Evolutionary conservation across 2,797 vertebrate species (phyloP), one percentile per base, ranked within the genome.

Genomic region (Lepilemur ruficaudatus): DNA sequence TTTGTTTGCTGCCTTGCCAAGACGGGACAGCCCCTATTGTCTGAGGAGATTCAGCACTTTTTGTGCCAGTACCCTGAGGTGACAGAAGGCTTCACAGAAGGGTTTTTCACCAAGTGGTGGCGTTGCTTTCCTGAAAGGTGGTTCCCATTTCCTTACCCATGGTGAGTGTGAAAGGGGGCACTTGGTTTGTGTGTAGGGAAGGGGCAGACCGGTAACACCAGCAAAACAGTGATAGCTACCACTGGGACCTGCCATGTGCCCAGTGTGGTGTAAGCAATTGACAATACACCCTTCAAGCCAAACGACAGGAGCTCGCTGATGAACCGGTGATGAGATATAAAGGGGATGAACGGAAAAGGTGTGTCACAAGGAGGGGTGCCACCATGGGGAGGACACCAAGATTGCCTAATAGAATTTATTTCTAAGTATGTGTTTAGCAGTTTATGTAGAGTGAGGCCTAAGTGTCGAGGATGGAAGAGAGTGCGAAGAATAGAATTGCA

Each of bases 21-120:
- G 98, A 98, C 98, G 78, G 97, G 98, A 75, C 98, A 97, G 91
- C 94, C 98, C 87, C 95, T 98, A 43, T 97, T 93, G 38, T 97
- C 97, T 4, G 97, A 98, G 50, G 97, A 98, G 14, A 94, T 99
- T 89, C 98, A 98, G 79, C 98, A 78, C 65, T 98, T 99, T 88
- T 95, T 98, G 69, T 98, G 97, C 91, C 98, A 95, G 83, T 98
- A 98, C 81, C 98, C 98, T 1, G 98, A 98, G 55, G 87, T 90
- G 38, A 93, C 96, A 76, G 97, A 98, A 82, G 97, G 98, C 97
- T 98, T 98, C 88, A 70, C 97, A 17, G 98, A 98, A 97, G 98
- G 98, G 32, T 89, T 98, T 88, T 95, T 98, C 52, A 41, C 97
- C 97, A 98, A 98, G 41, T 86, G 98, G 92, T 98, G 98, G 98